phyloP scores from a whole-genome alignment of 2,888 invertebrate species.

The Cheilosia variabilis region DNA sequence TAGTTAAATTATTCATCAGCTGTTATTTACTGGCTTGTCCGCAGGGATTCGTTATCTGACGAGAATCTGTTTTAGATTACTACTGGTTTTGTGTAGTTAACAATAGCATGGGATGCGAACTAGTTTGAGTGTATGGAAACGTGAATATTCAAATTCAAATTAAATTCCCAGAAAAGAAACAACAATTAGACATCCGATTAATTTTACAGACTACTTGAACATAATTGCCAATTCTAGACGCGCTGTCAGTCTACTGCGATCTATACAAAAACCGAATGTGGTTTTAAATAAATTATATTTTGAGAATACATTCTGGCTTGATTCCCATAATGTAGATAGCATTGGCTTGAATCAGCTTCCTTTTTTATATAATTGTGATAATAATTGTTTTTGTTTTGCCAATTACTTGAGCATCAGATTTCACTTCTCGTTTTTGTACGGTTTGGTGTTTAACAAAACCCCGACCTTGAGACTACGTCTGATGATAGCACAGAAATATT shows the following conservation, averaged over 20 bases:
- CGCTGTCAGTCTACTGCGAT: slow-evolving; percentile 7
- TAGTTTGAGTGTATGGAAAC: neutral
- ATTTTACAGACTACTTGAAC: neutral
- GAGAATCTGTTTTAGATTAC: neutral
- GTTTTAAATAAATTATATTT: neutral
- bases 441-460: too few species aligned
- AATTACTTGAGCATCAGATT: neutral
- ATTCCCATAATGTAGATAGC: neutral
- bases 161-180: neutral
- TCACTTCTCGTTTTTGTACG: too few species aligned
- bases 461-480: slow-evolving; percentile 14
- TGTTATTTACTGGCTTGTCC: neutral
- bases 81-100: slow-evolving; percentile 10
- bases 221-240: neutral
- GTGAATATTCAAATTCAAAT: slow-evolving; percentile 10
- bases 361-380: slow-evolving; percentile 2
- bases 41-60: slow-evolving; percentile 15
- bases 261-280: neutral
- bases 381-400: slow-evolving; percentile 10
- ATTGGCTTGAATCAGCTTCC: neutral
- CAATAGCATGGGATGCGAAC: neutral
- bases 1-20: slow-evolving; percentile 5
- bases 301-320: slow-evolving; percentile 22
- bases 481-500: neutral
- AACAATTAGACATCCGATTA: slow-evolving; percentile 8